Evolutionary conservation across 2,113 vertebrate species (phyloP), one percentile per base, ranked within the genome.

Genomic region (Acrocephalus kingi): DNA sequence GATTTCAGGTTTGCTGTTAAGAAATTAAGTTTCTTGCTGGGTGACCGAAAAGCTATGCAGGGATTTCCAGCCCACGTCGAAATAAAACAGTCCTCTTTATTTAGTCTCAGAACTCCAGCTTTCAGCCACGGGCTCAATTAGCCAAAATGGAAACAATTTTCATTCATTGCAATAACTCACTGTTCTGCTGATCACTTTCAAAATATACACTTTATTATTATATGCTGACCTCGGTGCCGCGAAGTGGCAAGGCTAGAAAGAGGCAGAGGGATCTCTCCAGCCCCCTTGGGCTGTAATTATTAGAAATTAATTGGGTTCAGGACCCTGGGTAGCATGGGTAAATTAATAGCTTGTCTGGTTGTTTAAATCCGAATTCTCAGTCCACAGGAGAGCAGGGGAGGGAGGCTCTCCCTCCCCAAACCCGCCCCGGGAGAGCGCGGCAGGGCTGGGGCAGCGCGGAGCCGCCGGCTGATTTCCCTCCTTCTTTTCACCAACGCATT

Each of bases 301-400:
- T 99, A 99, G 98, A 99, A 98, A 99, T 99, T 99, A 99, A 99
- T 99, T 99, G 98, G 98, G 98, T 99, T 99, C 98, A 98, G 97
- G 98, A 98, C 98, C 98, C 98, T 97, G 97, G 97, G 97, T 98
- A 98, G 97, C 97, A 97, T 95, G 97, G 98, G 97, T 98, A 98
- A 99, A 98, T 98, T 98, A 98, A 98, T 98, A 98, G 98, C 98
- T 98, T 98, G 98, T 98, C 98, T 98, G 93, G 97, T 97, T 97
- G 98, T 98, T 98, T 98, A 98, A 98, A 98, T 98, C 98, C 97
- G 97, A 98, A 98, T 98, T 97, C 97, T 97, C 94, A 97, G 98
- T 97, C 97, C 98, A 94, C 97, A 84, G 94, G 97, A 98, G 96
- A 98, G 97, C 97, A 94, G 96, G 52, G 82, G 97, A 93, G 97